Evolutionary conservation across 2,888 invertebrate species (phyloP).

Genomic region (Germaria angustata): DNA sequence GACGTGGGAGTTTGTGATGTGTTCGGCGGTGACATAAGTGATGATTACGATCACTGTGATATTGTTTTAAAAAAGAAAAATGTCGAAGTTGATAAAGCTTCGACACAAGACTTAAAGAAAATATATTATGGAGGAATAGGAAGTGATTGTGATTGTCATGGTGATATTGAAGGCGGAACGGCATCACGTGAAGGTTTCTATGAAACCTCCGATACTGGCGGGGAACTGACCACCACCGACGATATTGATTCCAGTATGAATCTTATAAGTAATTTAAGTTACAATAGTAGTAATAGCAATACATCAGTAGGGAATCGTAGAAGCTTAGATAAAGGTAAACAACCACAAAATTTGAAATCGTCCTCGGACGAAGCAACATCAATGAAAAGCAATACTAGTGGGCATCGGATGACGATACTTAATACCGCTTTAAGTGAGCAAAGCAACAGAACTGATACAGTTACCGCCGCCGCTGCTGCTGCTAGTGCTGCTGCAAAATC

Average conservation of each 20-base stretch:
- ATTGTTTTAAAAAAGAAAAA: constrained; percentile 67
- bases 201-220: constrained; percentile 79
- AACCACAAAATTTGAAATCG: constrained; percentile 69
- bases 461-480: no score
- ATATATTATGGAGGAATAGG: constrained; percentile 65
- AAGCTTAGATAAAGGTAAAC: constrained; percentile 67
- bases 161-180: constrained; percentile 70
- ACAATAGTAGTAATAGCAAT: constrained; percentile 80
- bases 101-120: background rate
- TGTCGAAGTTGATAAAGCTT: background rate
- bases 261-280: constrained; percentile 79
- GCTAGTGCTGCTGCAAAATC: background rate
- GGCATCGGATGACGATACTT: constrained; percentile 25
- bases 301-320: constrained; percentile 76
- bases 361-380: constrained; percentile 49
- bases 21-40: constrained; percentile 75
- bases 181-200: constrained; percentile 76
- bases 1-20: constrained; percentile 76
- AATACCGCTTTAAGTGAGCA: constrained; percentile 70
- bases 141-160: constrained; percentile 76
- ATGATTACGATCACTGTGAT: constrained; percentile 77
- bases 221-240: constrained; percentile 76
- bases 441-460: constrained; percentile 8
- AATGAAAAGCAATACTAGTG: background rate
- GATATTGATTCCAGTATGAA: constrained; percentile 77